Percentiles rank a stretch among this genome's conserved stretches.
phyloP scores from a whole-genome alignment of 1,140 invertebrate species.

The Diorhabda elongata region DNA sequence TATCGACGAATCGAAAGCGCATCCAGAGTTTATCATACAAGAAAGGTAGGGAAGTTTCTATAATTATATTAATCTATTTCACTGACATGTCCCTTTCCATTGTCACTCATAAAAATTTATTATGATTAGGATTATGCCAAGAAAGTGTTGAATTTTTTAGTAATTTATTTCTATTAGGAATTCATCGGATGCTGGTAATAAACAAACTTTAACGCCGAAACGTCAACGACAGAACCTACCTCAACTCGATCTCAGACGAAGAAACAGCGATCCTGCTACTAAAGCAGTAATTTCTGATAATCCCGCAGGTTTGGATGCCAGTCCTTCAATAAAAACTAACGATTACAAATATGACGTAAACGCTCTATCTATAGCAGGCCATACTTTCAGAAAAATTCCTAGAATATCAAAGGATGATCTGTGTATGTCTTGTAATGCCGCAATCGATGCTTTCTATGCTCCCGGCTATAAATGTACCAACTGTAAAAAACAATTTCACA shows the following conservation, averaged over 20 bases:
- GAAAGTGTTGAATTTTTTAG: neutral
- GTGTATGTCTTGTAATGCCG: constrained; percentile 40
- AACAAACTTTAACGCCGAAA: constrained; percentile 47
- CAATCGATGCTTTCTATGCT: constrained; percentile 74
- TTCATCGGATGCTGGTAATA: constrained; percentile 9
- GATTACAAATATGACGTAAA: constrained; percentile 55
- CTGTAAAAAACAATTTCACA: constrained; percentile 81
- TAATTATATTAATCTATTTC: too few relatives aligned
- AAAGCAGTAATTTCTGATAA: constrained; percentile 45
- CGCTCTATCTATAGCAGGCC: constrained; percentile 63
- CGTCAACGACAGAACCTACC: constrained; percentile 49
- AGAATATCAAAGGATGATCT: constrained; percentile 71
- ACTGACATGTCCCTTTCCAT: neutral
- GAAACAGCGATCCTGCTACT: constrained; percentile 71
- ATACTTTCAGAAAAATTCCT: constrained; percentile 67
- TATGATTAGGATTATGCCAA: neutral
- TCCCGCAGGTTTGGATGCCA: constrained; percentile 38
- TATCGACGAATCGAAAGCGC: constrained; percentile 39
- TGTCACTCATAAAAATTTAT: neutral
- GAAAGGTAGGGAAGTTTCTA: neutral
- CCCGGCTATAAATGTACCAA: constrained; percentile 79
- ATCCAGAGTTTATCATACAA: constrained; percentile 16
- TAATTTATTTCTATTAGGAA: neutral
- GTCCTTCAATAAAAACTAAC: constrained; percentile 46
- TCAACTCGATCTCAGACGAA: constrained; percentile 55